These are phyloP conservation scores for Ancistrus triradiatus DNA, from an alignment of 2,113 vertebrate genomes.

Conservation along the genomic window DNA sequence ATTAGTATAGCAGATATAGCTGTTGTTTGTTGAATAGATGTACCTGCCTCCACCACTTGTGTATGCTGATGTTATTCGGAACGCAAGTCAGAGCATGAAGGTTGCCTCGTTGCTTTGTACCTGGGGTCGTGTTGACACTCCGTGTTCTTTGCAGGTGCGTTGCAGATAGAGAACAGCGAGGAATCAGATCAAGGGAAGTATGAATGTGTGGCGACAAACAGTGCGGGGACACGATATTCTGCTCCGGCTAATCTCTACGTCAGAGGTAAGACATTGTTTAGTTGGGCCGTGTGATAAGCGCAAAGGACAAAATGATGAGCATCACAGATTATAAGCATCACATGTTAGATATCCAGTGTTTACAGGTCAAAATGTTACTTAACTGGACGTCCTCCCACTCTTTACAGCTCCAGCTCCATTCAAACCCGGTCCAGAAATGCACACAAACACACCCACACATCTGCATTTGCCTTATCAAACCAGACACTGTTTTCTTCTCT, in stretches of 20 bases:
- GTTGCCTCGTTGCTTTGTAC: background rate
- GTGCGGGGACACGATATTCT: constrained; percentile 91
- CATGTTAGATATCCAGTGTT: too few relatives aligned
- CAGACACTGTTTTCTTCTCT: too few relatives aligned
- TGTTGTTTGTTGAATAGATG: background rate
- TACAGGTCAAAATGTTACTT: too few relatives aligned
- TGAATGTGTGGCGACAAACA: constrained; percentile 94
- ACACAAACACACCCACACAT: constrained; percentile 3
- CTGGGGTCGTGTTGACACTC: constrained; percentile 6
- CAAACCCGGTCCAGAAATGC: background rate
- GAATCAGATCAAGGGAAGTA: constrained; percentile 99
- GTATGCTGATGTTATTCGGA: background rate
- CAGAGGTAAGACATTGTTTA: constrained; percentile 81
- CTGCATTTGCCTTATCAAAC: constrained; percentile 7
- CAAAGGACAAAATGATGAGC: background rate
- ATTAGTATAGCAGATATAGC: too few relatives aligned
- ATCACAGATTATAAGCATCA: background rate
- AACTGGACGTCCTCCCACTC: background rate
- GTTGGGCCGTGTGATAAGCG: constrained; percentile 1
- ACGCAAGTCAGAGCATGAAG: constrained; percentile 16
- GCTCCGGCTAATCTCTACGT: constrained; percentile 95
- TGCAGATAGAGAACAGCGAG: constrained; percentile 97
- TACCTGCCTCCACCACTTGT: background rate
- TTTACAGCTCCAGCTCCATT: constrained; percentile 21
- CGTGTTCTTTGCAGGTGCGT: constrained; percentile 79